Conservation (phyloP, 53 echinoderm and acorn worm genomes). For the Echinometra lucunter region DNA sequence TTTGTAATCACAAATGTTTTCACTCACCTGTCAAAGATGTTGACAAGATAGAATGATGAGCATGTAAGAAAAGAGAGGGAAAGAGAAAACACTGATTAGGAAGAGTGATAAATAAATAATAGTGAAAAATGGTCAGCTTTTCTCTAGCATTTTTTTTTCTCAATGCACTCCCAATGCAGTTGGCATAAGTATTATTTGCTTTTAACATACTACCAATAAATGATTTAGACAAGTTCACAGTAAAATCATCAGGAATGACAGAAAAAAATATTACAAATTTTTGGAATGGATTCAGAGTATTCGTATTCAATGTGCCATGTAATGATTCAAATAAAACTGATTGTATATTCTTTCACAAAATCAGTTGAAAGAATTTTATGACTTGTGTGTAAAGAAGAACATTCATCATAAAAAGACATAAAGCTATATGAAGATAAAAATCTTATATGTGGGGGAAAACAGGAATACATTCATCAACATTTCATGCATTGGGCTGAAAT, state of each 20-base stretch:
- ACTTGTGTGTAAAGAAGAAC: too few relatives aligned
- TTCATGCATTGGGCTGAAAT: not conserved
- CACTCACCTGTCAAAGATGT: slow-evolving; percentile 50
- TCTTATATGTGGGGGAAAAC: not conserved
- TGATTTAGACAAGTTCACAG: not conserved
- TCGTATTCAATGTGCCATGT: not conserved
- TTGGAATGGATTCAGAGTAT: not conserved
- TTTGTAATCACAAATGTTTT: not conserved
- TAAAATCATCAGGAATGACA: not conserved
- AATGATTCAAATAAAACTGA: not conserved
- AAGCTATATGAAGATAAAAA: too few relatives aligned
- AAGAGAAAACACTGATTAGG: not conserved
- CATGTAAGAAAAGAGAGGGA: slow-evolving; percentile 4
- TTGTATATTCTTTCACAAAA: too few relatives aligned
- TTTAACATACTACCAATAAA: not conserved
- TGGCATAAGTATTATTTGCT: not conserved
- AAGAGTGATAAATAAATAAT: too few relatives aligned
- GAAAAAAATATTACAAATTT: not conserved
- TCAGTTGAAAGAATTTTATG: too few relatives aligned
- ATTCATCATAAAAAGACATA: too few relatives aligned
- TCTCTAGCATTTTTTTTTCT: too few relatives aligned
- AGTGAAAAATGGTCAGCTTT: too few relatives aligned
- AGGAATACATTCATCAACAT: too few relatives aligned
- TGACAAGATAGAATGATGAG: not conserved
- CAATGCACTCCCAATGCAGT: too few relatives aligned